Evolutionary conservation across 2,888 invertebrate genomes (phyloP), one percentile per base, ranked within the genome.

Genomic region (Ceramica pisi): DNA sequence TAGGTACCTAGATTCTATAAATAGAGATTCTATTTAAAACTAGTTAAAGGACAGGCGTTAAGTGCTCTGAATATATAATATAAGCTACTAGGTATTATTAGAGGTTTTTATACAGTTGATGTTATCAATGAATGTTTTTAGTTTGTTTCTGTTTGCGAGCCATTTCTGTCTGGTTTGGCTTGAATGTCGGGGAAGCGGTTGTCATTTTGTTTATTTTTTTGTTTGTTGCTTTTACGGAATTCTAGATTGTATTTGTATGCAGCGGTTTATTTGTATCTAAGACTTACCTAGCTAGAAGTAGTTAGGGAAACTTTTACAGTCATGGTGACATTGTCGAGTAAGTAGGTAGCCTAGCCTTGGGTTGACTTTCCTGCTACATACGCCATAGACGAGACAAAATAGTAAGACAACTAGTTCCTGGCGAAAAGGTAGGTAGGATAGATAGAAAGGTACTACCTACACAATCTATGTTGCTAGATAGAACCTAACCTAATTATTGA

Each of bases 11-110:
- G 16, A 9, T 57, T 71, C 82, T 87, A 83, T 81, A 78, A 85
- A 84, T 86, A 81, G 74, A 67, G 31, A 38, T 71, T 86, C 67
- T 81, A 86, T 85, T 85, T 84, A 59, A 71, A 78, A 71, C 73
- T 64, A 62, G 75, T 50, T 73, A 78, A 67, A 60, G 65, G 57
- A 75, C 69, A 67, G 55, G 74, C 63, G 67, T 65, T 71, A 73
- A 82, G 62, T 65, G 70, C 35, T 60, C 57, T 64, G 70, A 62
- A 74, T 72, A 75, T 19, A 67, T 76, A 61, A 71, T 50, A 16
- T 44, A n/a, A 23, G 16, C 31, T 31, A 31, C 31, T 31, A 31
- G 2, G 2, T 38, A 35, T 19, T 79, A 79, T 68, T 72, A 61
- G 48, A 51, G 35, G 41, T 71, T 73, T 31, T 76, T 78, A 67